A percentile compares a stretch with the other conserved stretches of the same genome.
These are phyloP conservation scores for Hybos culiciformis DNA, from an alignment of 2,888 invertebrate species.

Conservation along the genomic window DNA sequence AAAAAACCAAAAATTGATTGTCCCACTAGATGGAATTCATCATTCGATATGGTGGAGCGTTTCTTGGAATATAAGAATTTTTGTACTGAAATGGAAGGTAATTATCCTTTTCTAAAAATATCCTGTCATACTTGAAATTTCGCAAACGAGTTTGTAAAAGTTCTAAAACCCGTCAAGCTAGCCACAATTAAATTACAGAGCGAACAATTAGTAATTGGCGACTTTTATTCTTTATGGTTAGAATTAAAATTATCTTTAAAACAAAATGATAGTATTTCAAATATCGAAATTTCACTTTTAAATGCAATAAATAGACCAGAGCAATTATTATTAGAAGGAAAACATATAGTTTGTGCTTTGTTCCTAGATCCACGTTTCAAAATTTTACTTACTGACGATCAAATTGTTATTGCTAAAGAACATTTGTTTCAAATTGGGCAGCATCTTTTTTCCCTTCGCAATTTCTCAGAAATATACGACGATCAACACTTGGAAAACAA, in stretches of 20 bases:
- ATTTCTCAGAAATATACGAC: background rate
- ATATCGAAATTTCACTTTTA: constrained; percentile 1
- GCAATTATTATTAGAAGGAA: background rate
- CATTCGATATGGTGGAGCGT: constrained; percentile 2
- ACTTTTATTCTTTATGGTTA: constrained; percentile 1
- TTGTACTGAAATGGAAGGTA: background rate
- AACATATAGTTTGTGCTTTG: background rate
- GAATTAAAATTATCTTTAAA: background rate
- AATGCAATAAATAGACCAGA: background rate
- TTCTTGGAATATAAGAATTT: constrained; percentile 3
- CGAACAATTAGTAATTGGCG: background rate
- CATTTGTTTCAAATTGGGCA: background rate
- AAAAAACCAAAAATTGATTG: constrained; percentile 2
- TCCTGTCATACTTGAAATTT: background rate
- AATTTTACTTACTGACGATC: background rate
- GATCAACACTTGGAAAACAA: background rate
- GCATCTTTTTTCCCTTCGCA: background rate
- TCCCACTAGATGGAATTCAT: background rate
- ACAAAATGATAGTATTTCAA: background rate
- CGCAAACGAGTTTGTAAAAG: background rate
- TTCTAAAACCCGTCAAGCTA: background rate
- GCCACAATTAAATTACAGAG: constrained; percentile 1
- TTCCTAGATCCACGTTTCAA: constrained; percentile 1
- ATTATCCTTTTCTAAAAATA: background rate
- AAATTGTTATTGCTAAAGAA: background rate